Evolutionary conservation across 2,797 vertebrate species (phyloP), one percentile per base, ranked within the genome.

Genomic region (Gouania willdenowi): DNA sequence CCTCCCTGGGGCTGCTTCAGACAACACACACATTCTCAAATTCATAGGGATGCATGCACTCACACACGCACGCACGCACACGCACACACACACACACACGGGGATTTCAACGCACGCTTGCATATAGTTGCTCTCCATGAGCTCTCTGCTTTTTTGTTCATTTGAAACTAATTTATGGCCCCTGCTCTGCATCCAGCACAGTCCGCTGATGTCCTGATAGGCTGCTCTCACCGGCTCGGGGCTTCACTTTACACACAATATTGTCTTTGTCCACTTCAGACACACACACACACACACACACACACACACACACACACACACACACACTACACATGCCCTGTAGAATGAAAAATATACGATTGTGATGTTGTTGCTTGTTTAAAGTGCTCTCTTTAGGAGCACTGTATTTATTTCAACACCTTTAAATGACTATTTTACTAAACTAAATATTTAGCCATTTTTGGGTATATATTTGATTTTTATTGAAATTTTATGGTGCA

Each of bases 1-100:
- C 82, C 83, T 87, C 87, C 88, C 87, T 79, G 66, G 87, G 87
- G 88, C 82, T 81, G 78, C 83, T 75, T 86, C 81, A 86, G 82
- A 88, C 87, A 87, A 87, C 85, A 88, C 84, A 79, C 75, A 75
- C 75, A 47, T 16, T 14, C 6, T 12, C 47, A 46, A 26, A 49
- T 49, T 38, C 36, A 34, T 16, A 1, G 30, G 19, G 18, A 40
- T 28, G 23, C 24, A 27, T 8, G 9, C 17, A 31, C 57, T 8
- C 27, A 8, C 26, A 11, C 27, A 29, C 7, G 29, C 27, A 87
- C 85, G 87, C 84, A 77, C 75, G 72, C 75, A 44, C 25, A 33
- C 5, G 9, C 11, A 18, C 57, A 5, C 26, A 3, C 25, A 8
- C 26, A 27, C 9, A 27, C 26, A 29, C 27, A 5, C 27, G 2